Evolutionary conservation across 1,140 invertebrate species (phyloP), one percentile per base, ranked within the genome.

Genomic region (Vollenhovia emeryi): DNA sequence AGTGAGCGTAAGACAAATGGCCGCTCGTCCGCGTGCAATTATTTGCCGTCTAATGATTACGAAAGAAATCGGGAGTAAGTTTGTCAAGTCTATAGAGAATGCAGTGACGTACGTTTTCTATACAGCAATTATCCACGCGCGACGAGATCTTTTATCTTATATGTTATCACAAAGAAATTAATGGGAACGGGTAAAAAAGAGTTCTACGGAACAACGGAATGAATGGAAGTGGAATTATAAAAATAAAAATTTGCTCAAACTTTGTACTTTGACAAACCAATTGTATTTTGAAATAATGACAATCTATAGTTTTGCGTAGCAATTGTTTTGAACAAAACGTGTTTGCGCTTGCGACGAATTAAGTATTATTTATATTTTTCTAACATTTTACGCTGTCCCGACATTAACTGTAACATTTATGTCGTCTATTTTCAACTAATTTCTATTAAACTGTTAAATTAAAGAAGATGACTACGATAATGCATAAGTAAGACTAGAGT

Each of bases 31-130:
- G 36, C 24, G 36, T 24, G 66, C 48, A 82, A 82, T 82, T 71
- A 82, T 82, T 69, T 73, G 30, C 24, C 24, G 78, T 36, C 36
- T 71, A 40, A 82, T 80, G 64, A 71, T 73, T 45, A 73, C 36
- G 24, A 82, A 82, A 73, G 78, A 82, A 82, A 73, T 71, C 36
- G 8, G 24, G 24, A 4, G 18, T 71, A 59, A 73, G 36, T n/a
- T 40, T 30, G 36, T 33, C 24, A 24, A 13, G 13, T 45, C 21
- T n/a, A 43, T 71, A 13, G 24, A 71, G 43, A 80, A 21, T 33
- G 27, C 21, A 59, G n/a, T 43, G 3, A 30, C 18, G 15, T 48
- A 21, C 30, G 55, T 18, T n/a, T 15, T 73, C 33, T 73, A 4
- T 40, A n/a, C 18, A 27, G n/a, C 50, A 7, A 40, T 68, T 7